Conservation (phyloP, 2,888 invertebrate species). For the Polylopha cassiicola region DNA sequence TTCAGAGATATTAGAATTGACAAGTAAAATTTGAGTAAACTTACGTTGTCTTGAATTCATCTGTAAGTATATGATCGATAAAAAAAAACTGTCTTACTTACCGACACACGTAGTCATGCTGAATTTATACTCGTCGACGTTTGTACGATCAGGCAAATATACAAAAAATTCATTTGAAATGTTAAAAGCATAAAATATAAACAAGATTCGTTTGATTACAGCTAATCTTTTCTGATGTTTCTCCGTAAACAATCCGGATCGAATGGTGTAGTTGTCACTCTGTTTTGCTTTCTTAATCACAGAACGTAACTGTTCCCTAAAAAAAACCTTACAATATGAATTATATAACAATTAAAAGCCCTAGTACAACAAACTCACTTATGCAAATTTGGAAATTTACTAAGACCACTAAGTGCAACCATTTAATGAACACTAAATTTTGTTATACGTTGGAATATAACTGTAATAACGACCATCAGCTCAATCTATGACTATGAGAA, state of each 20-base stretch:
- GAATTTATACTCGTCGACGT: constrained; percentile 39
- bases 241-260: constrained; percentile 27
- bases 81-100: constrained; percentile 36
- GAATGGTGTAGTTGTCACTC: constrained; percentile 36
- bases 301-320: constrained; percentile 36
- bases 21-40: too few relatives aligned
- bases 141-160: constrained; percentile 46
- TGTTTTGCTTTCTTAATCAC: constrained; percentile 35
- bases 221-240: constrained; percentile 40
- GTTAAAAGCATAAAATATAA: constrained; percentile 45
- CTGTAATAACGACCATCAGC: too few relatives aligned
- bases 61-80: neutral
- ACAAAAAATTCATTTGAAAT: constrained; percentile 33
- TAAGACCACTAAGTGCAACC: too few relatives aligned
- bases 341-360: too few relatives aligned
- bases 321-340: too few relatives aligned
- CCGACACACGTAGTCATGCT: constrained; percentile 57
- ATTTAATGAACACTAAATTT: too few relatives aligned
- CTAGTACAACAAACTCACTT: too few relatives aligned
- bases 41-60: too few relatives aligned
- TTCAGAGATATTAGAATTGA: too few relatives aligned
- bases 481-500: too few relatives aligned
- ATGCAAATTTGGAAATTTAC: too few relatives aligned
- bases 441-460: too few relatives aligned
- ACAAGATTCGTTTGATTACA: constrained; percentile 43